Conservation (phyloP, 2,113 vertebrate species). For the Carollia perspicillata region DNA sequence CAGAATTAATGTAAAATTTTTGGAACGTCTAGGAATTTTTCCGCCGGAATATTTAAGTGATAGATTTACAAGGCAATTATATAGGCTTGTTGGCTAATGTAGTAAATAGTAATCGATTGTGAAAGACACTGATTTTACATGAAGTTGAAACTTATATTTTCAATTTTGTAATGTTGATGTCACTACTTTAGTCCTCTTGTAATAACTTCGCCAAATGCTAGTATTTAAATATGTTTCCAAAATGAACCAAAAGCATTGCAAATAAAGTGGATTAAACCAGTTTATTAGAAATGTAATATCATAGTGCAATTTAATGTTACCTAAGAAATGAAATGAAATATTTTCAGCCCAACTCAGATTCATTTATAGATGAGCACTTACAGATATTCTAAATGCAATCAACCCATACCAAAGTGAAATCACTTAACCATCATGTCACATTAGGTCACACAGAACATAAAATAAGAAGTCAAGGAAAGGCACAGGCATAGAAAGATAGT, state of each 20-base stretch:
- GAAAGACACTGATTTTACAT: neutral
- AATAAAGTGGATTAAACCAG: neutral
- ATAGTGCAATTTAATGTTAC: neutral
- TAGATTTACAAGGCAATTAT: neutral
- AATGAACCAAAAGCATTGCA: neutral
- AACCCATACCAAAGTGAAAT: neutral
- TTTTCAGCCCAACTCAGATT: neutral
- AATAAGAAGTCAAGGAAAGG: neutral
- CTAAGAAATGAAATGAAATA: neutral
- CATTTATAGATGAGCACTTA: neutral
- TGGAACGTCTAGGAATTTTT: neutral
- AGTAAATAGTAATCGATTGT: neutral
- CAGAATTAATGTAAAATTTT: neutral
- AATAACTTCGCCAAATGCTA: neutral
- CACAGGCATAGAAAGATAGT: neutral
- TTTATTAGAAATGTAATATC: neutral
- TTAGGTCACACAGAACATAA: neutral
- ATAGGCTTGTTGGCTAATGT: neutral
- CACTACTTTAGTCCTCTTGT: neutral
- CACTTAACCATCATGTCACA: neutral
- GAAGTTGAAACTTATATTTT: neutral
- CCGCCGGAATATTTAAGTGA: neutral
- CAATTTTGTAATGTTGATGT: neutral
- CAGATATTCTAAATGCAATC: neutral
- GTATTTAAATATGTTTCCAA: neutral